phyloP scores from a whole-genome alignment of 2,888 invertebrate genomes.

The Epinotia demarniana region DNA sequence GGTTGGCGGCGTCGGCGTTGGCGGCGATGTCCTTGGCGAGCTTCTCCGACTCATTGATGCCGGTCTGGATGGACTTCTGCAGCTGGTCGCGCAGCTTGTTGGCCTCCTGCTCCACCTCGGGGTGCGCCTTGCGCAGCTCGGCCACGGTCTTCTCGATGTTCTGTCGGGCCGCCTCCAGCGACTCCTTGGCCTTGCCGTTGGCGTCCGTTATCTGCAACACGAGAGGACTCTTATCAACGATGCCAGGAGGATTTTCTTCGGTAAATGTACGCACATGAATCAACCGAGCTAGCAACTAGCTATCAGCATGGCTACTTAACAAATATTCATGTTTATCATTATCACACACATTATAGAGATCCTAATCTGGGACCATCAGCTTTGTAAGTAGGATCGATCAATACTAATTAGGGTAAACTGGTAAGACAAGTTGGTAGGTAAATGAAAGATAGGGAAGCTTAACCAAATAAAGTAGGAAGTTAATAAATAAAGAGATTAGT shows the following conservation, averaged over 20 bases:
- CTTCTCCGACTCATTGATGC: slow-evolving; percentile 70
- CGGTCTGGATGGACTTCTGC: slow-evolving; percentile 64
- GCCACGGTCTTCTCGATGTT: slow-evolving; percentile 64
- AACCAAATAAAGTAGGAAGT: no score
- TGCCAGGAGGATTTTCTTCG: no score
- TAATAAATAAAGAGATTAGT: no score
- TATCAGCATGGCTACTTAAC: neutral
- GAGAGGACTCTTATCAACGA: no score
- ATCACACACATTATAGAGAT: neutral
- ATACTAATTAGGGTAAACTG: no score
- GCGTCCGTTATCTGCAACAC: slow-evolving; percentile 65
- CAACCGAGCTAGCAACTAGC: no score
- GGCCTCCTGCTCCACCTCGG: slow-evolving; percentile 74
- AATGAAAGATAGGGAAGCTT: no score
- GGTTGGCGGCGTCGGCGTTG: slow-evolving; percentile 69
- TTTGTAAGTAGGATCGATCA: no score
- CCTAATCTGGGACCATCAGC: no score
- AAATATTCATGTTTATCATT: neutral
- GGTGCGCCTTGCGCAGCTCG: slow-evolving; percentile 73
- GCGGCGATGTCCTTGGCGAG: slow-evolving; percentile 68
- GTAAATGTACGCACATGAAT: no score
- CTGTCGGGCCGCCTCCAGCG: slow-evolving; percentile 63
- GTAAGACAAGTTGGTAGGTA: no score
- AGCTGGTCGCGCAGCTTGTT: slow-evolving; percentile 64
- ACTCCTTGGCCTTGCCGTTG: slow-evolving; percentile 73